Base-by-base conservation (phyloP, 2,888 invertebrate species). In the Athalia circularis region DNA sequence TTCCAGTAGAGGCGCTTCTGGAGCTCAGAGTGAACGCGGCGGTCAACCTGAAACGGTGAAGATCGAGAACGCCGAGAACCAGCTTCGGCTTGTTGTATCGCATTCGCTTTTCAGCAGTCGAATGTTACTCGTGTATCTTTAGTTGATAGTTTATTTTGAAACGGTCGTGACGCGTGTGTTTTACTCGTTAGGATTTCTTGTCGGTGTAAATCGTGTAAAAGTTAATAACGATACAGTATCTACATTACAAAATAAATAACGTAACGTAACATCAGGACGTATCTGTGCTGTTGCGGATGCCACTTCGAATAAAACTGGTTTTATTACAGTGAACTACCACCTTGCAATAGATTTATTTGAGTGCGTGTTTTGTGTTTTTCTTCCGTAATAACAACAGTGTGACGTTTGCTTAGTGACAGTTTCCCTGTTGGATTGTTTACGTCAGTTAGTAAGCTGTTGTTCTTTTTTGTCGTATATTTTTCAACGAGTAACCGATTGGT, bases 101-200 rank as follows among this genome's bases (percentile, higher is more conserved):
- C 72, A 72, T 72, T 72, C 72, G 72, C 59, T 59, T 59, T 47
- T 47, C 72, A 61, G 72, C 59, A 72, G 72, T 47, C 72, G 72
- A 57, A 59, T 47, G 47, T 2, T 43, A 13, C 59, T 59, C 45
- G 59, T 61, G 59, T 29, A 29, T 29, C 29, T 29, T 29, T 29
- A 29, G 29, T 72, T 9, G 45, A 45, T 50, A 47, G 47, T 72
- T n/a, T 13, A 72, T 13, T 59, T 54, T 45, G 54, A n/a, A 47
- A 15, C 29, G 0, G n/a, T 47, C 47, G 72, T 57, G 13, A 72
- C 57, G 47, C 59, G 72, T 43, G 72, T 72, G 72, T 57, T 9
- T 15, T 3, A 45, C 48, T 13, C 45, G 1, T 65, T 65, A 11
- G 61, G 0, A 54, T 9, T 54, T 50, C 3, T n/a, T 6, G n/a